Conservation (phyloP, 2,797 vertebrate species). For the Parauchenoglanis ngamensis region DNA sequence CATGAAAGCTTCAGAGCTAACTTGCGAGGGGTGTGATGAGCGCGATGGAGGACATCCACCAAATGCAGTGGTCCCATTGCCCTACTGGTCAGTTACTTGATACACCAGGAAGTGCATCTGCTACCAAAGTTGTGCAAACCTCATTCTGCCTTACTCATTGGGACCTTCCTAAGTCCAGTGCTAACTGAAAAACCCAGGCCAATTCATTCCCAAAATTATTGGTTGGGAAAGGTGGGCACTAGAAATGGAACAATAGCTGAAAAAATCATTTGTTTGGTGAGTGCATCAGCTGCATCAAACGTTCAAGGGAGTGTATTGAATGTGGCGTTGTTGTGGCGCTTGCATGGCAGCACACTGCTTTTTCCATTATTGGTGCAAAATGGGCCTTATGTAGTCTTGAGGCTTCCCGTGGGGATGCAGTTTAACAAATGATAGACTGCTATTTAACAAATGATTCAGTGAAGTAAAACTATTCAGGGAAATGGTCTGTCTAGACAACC, state of each 20-base stretch:
- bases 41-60: too few relatives aligned
- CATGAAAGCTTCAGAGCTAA: too few relatives aligned
- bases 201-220: not conserved
- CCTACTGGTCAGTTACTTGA: too few relatives aligned
- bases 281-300: too few relatives aligned
- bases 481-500: not conserved
- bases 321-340: not conserved
- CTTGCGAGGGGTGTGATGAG: too few relatives aligned
- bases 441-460: not conserved
- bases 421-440: not conserved
- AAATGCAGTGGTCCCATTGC: too few relatives aligned
- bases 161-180: not conserved
- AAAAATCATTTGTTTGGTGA: too few relatives aligned
- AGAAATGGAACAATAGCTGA: too few relatives aligned
- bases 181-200: not conserved
- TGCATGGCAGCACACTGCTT: not conserved
- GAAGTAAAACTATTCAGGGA: not conserved
- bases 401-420: not conserved
- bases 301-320: not conserved
- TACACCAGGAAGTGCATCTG: not conserved
- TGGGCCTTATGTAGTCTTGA: not conserved
- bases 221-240: too few relatives aligned
- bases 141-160: not conserved
- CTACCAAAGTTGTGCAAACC: not conserved
- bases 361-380: not conserved